These are phyloP conservation scores for Electrona antarctica DNA, from an alignment of 2,113 vertebrate genomes.

Conservation along the genomic window DNA sequence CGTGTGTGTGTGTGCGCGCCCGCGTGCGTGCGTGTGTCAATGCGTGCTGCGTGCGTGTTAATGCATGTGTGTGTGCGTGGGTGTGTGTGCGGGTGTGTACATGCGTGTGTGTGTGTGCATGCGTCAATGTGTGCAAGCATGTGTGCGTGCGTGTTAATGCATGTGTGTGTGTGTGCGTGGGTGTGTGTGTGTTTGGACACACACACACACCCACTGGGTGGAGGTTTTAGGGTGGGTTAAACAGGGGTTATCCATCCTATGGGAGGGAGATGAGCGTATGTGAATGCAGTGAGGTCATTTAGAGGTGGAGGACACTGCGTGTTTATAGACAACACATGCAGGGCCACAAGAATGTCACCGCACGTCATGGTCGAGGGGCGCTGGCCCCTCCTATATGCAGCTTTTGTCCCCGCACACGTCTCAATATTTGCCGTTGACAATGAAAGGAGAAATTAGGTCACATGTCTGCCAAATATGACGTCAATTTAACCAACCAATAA, in stretches of 20 bases:
- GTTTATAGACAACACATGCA: conserved; percentile 56
- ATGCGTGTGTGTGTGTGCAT: too few relatives aligned
- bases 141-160: background rate
- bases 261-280: background rate
- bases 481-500: too few relatives aligned
- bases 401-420: too few relatives aligned
- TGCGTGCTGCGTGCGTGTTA: background rate
- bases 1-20: too few relatives aligned
- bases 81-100: conserved; percentile 1
- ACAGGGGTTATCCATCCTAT: background rate
- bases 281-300: conserved; percentile 45
- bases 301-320: conserved; percentile 42
- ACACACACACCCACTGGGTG: too few relatives aligned
- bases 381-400: too few relatives aligned
- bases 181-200: background rate
- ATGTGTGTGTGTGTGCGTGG: background rate
- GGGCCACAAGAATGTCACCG: conserved; percentile 48
- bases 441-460: too few relatives aligned
- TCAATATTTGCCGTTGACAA: too few relatives aligned
- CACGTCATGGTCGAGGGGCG: too few relatives aligned
- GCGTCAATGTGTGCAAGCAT: too few relatives aligned
- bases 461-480: too few relatives aligned
- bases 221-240: background rate
- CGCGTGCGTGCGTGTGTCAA: too few relatives aligned
- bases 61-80: conserved; percentile 24